A percentile compares a stretch with the other conserved stretches of the same genome.
These are phyloP conservation scores for Leptosomus discolor DNA, from an alignment of 2,113 vertebrate species.

Conservation along the genomic window DNA sequence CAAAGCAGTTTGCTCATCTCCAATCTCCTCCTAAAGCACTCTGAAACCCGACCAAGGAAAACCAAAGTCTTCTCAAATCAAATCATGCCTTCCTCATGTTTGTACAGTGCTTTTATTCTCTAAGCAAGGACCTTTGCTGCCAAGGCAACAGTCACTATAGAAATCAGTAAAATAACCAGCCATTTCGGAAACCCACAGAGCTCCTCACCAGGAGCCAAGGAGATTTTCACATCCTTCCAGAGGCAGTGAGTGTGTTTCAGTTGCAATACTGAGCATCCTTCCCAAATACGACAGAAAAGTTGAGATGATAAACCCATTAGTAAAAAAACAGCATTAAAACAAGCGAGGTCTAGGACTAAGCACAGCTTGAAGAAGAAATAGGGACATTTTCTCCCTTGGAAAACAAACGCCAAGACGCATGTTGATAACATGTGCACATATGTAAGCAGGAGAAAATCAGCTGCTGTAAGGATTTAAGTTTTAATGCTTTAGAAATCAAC, in stretches of 20 bases:
- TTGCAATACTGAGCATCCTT: background rate
- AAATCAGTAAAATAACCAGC: background rate
- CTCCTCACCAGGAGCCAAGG: background rate
- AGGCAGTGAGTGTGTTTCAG: background rate
- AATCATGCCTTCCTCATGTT: background rate
- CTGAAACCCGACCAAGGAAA: accelerated
- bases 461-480: background rate
- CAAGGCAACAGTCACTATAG: slow-evolving; percentile 52
- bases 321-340: accelerated
- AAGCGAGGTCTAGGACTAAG: accelerated
- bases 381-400: background rate
- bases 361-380: background rate
- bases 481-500: background rate
- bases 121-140: background rate
- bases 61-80: background rate
- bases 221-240: background rate
- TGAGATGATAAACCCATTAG: background rate
- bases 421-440: background rate
- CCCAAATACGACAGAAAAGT: background rate
- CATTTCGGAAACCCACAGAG: background rate
- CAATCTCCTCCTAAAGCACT: background rate
- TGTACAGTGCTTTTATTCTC: background rate
- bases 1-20: background rate
- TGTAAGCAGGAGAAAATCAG: background rate
- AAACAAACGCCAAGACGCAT: background rate